Conservation (phyloP, 2,113 vertebrate genomes). For the Sebastes schlegelii region DNA sequence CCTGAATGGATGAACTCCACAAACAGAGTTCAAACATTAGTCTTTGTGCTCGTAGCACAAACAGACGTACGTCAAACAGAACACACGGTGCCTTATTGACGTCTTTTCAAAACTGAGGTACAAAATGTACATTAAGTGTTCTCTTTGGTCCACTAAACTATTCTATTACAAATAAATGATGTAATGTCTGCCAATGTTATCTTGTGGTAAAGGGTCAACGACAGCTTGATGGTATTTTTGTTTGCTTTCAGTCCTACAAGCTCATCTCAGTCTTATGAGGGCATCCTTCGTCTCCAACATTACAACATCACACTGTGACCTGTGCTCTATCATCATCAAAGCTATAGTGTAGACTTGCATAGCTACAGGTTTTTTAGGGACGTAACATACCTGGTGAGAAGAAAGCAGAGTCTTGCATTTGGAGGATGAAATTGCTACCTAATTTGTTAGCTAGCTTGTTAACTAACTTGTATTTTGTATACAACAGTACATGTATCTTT, state of each 20-base stretch:
- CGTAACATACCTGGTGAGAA: neutral
- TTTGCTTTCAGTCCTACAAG: neutral
- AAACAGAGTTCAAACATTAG: too few species aligned
- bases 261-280: neutral
- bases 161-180: neutral
- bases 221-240: neutral
- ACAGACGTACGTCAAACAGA: too few species aligned
- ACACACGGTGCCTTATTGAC: too few species aligned
- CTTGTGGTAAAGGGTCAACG: neutral
- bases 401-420: neutral
- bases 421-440: neutral
- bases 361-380: neutral
- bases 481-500: neutral
- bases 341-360: neutral
- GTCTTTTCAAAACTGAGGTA: too few species aligned
- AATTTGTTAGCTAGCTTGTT: neutral
- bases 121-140: neutral
- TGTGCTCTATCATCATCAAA: neutral
- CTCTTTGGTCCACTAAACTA: neutral
- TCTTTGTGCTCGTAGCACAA: too few species aligned
- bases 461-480: neutral
- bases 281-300: neutral
- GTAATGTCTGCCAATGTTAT: neutral
- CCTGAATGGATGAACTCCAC: too few species aligned
- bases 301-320: neutral